phyloP scores from a whole-genome alignment of 2,797 vertebrate genomes.

The Momotus momota region DNA sequence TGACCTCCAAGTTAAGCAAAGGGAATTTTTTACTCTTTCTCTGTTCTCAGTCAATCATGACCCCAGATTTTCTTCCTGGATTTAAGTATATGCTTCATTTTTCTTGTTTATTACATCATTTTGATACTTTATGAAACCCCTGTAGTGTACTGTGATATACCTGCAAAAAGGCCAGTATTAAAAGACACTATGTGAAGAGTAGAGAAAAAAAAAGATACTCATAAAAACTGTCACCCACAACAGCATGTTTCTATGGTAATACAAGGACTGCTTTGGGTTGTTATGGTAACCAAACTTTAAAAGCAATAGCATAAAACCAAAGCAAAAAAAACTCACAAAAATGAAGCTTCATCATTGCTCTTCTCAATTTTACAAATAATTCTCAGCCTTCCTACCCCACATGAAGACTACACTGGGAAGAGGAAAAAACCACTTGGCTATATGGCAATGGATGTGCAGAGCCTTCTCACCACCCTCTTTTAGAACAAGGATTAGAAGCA shows the following conservation, averaged over 20 bases:
- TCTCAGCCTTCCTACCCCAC: neutral
- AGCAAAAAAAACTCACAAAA: neutral
- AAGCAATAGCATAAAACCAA: slow-evolving; percentile 58
- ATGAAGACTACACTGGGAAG: neutral
- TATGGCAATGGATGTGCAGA: neutral
- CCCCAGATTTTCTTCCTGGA: neutral
- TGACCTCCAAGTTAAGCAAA: neutral
- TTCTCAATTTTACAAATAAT: neutral
- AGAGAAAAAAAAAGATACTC: neutral
- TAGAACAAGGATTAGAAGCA: neutral
- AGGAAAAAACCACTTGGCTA: neutral
- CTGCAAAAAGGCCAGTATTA: slow-evolving; percentile 15
- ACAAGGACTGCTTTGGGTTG: slow-evolving; percentile 48
- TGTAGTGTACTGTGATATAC: neutral
- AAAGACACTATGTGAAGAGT: neutral
- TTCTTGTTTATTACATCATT: neutral
- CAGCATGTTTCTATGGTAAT: slow-evolving; percentile 67
- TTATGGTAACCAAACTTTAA: slow-evolving; percentile 69
- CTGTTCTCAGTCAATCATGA: neutral
- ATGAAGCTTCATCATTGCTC: neutral
- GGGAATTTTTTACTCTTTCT: neutral
- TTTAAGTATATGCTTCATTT: slow-evolving; percentile 4
- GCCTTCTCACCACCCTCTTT: neutral
- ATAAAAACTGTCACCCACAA: slow-evolving; percentile 48
- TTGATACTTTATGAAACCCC: neutral